Evolutionary conservation across 2,113 vertebrate genomes (phyloP), one percentile per base, ranked within the genome.

Genomic region (Aythya baeri): DNA sequence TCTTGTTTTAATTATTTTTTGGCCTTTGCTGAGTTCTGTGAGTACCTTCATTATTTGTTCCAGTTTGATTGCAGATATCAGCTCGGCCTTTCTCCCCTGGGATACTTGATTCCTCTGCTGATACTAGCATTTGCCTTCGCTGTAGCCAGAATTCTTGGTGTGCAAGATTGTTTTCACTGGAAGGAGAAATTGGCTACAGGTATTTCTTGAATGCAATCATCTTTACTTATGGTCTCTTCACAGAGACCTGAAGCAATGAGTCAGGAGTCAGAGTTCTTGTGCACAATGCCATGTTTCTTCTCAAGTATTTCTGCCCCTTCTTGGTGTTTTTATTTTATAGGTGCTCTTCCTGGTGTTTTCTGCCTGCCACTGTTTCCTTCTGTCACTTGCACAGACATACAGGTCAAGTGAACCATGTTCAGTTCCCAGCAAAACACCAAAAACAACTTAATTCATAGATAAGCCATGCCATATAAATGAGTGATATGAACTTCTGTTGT

Each of bases 1-100:
- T 65, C 92, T 95, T 97, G 92, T 91, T 96, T 92, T 92, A 86
- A 94, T 97, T 96, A 92, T 93, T 92, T 95, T 93, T 87, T 96
- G 95, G 94, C 94, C 57, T 43, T 81, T 88, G 46, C 12, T 78
- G 86, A 38, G 29, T n/a, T 91, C 66, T 91, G 17, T 91, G 88
- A 95, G 17, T 91, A 92, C 88, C 94, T 95, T 77, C 36, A 55
- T 91, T 92, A 67, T 78, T 95, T 91, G 68, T 84, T 94, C 57
- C 91, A 86, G n/a, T 92, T 94, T 92, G 83, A 90, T 88, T 83
- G 65, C 61, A 88, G 88, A 94, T 93, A 94, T 43, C 88, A 81
- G 65, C 57, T 86, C 61, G 81, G 9, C n/a, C 17, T 91, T 88
- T 86, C 61, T 93, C 52, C 81, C 76, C 66, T 38, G 86, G 61